Evolutionary conservation across 2,113 vertebrate species (phyloP).

Genomic region (Onychostoma macrolepis): DNA sequence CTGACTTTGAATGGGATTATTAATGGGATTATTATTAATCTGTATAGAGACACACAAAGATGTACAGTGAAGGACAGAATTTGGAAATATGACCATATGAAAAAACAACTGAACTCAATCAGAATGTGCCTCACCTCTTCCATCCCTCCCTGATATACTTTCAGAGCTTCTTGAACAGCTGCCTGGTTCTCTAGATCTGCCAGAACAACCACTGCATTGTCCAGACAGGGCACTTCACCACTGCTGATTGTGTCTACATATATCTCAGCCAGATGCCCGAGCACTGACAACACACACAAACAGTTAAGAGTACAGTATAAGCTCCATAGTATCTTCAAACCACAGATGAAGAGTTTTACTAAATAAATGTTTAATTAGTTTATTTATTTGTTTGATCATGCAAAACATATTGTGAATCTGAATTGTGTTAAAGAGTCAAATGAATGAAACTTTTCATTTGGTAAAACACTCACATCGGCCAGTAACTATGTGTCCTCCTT

Average conservation of each 20-base stretch:
- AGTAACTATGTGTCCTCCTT: conserved; percentile 59
- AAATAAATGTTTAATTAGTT: too few relatives aligned
- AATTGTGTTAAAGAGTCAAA: too few relatives aligned
- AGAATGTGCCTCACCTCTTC: conserved; percentile 22
- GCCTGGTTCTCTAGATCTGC: conserved; percentile 61
- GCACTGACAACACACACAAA: conserved; percentile 56
- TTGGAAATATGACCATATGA: background rate
- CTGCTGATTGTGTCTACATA: conserved; percentile 65
- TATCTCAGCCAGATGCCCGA: conserved; percentile 60
- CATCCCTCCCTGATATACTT: conserved; percentile 64
- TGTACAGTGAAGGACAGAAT: background rate
- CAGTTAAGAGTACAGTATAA: background rate
- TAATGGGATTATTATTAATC: background rate
- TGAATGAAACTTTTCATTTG: background rate
- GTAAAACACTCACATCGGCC: conserved; percentile 61
- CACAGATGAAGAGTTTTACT: too few relatives aligned
- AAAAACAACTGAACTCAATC: background rate
- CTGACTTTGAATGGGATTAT: background rate
- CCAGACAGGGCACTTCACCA: conserved; percentile 65
- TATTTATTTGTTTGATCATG: too few relatives aligned
- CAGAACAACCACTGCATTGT: conserved; percentile 63
- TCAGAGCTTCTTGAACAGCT: conserved; percentile 62
- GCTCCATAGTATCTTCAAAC: background rate
- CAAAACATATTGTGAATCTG: too few relatives aligned
- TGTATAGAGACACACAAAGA: background rate